phyloP scores from a whole-genome alignment of 2,113 vertebrate genomes.

The Mormoops blainvillei region DNA sequence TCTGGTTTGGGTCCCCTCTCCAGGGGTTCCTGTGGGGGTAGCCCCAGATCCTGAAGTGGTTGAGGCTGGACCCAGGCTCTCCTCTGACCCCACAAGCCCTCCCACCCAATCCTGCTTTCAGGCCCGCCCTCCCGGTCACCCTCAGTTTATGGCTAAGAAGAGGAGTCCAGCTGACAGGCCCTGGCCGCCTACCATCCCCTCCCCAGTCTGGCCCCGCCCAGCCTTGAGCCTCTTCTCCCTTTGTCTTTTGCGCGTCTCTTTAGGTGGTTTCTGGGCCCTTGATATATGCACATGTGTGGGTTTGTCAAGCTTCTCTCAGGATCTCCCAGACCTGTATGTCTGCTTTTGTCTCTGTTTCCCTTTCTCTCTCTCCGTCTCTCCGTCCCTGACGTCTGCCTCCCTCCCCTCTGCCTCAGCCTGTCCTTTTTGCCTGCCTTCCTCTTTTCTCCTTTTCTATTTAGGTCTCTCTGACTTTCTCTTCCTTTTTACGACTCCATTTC shows the following conservation, averaged over 20 bases:
- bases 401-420: neutral
- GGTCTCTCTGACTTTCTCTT: neutral
- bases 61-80: neutral
- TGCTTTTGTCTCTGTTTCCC: neutral
- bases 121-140: neutral
- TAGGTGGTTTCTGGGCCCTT: neutral
- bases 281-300: rapidly evolving
- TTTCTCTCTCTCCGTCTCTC: neutral
- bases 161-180: neutral
- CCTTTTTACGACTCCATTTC: neutral
- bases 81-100: neutral
- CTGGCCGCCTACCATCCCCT: neutral
- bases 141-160: neutral
- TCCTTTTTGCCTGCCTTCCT: neutral
- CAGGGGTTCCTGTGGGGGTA: neutral
- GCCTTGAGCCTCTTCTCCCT: neutral
- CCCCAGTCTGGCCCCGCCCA: neutral
- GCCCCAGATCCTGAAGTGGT: neutral
- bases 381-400: neutral
- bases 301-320: neutral
- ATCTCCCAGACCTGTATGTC: neutral
- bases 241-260: neutral
- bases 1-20: neutral
- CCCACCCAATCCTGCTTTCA: neutral
- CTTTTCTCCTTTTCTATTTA: neutral